A percentile compares a stretch with the other conserved stretches of the same genome.
These are phyloP conservation scores for Magallana ariakensis DNA, from an alignment of 1,140 invertebrate genomes.

Conservation along the genomic window DNA sequence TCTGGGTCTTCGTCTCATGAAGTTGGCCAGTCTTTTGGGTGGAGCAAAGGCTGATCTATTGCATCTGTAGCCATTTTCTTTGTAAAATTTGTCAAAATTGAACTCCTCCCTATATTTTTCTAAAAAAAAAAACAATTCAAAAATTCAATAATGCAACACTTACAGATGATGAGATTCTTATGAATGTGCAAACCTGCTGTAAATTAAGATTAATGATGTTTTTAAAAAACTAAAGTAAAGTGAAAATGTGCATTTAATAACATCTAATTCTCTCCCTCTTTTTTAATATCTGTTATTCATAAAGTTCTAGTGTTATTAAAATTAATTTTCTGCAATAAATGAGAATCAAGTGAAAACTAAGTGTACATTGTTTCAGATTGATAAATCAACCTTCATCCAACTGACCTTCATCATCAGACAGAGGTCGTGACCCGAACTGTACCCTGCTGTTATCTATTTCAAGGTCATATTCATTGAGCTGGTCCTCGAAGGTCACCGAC, in stretches of 20 bases:
- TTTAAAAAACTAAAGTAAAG: too few relatives aligned
- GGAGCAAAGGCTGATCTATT: neutral
- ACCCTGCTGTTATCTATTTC: slow-evolving; percentile 1
- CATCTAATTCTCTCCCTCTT: too few relatives aligned
- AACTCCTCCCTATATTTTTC: slow-evolving; percentile 24
- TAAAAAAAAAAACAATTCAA: neutral
- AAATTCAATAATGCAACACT: neutral
- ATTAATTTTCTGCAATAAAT: too few relatives aligned
- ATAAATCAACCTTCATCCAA: neutral
- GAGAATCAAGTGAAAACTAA: too few relatives aligned
- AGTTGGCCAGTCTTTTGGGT: slow-evolving; percentile 61
- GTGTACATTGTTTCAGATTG: too few relatives aligned
- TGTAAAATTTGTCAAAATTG: slow-evolving; percentile 30
- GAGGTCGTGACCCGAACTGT: neutral
- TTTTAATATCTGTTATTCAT: too few relatives aligned
- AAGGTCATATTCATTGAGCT: slow-evolving; percentile 36
- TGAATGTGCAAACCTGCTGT: too few relatives aligned
- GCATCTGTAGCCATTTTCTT: slow-evolving; percentile 21
- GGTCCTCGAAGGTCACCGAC: slow-evolving; percentile 67
- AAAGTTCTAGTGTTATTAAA: too few relatives aligned
- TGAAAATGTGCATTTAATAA: too few relatives aligned
- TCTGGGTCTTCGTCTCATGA: slow-evolving; percentile 15
- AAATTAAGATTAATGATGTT: too few relatives aligned
- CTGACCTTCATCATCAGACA: slow-evolving; percentile 42
- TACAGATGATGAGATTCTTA: neutral